phyloP scores from a whole-genome alignment of 2,797 vertebrate genomes.

The Bradypodion pumilum region DNA sequence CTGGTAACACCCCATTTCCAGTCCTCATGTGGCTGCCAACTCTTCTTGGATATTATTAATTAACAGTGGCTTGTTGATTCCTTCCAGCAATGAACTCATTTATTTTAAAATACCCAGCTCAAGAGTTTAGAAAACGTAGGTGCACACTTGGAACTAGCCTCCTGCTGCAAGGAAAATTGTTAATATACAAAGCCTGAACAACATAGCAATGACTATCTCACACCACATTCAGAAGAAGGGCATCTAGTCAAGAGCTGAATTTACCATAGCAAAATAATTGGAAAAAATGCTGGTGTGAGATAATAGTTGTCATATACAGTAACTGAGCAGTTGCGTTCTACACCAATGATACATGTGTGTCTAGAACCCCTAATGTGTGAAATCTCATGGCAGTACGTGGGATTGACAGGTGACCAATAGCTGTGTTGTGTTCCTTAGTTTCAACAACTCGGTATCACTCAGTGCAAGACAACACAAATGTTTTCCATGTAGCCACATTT shows the following conservation, averaged over 20 bases:
- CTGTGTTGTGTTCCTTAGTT: not conserved
- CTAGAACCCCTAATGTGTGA: not conserved
- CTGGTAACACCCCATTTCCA: conserved; percentile 29
- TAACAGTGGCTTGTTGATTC: not conserved
- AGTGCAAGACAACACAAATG: not conserved
- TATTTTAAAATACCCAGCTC: not conserved
- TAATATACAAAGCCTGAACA: not conserved
- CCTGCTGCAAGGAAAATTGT: not conserved
- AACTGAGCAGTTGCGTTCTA: not conserved
- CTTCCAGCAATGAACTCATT: not conserved
- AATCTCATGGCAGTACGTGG: not conserved
- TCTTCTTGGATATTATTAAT: conserved; percentile 17
- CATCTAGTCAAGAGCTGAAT: not conserved
- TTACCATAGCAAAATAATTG: not conserved
- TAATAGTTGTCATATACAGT: not conserved
- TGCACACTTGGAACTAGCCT: not conserved
- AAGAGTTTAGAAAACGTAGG: not conserved
- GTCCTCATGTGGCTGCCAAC: not conserved
- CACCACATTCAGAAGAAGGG: not conserved
- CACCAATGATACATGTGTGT: not conserved
- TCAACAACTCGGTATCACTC: not conserved
- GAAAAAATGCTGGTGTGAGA: not conserved
- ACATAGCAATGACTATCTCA: no score
- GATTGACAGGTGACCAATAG: not conserved
- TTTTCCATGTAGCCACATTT: not conserved